Base-by-base conservation (phyloP, 2,888 invertebrate genomes). In the Meteorus colon region DNA sequence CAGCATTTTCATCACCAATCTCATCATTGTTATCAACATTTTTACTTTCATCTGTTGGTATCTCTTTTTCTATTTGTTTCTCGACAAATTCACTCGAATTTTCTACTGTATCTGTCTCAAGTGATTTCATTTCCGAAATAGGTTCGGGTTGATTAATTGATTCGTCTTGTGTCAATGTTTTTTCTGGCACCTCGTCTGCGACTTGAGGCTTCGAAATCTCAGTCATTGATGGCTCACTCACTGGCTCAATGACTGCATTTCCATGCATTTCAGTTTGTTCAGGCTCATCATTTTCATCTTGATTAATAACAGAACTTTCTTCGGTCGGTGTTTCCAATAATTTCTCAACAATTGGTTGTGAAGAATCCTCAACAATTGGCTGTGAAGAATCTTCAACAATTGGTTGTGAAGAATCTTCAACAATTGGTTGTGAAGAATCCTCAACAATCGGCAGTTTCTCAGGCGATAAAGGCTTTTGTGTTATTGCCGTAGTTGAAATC, bases 381-480 rank as follows among this genome's bases (percentile, higher is more conserved):
- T 74, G 65, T 65, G 74, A 12, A 10, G 10, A 4, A 12, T 41
- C 73, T 37, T 55, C 55, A 4, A 24, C 10, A 19, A 55, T 19
- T 55, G 59, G 31, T 51, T 74, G 65, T 65, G 74, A 12, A 12
- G 12, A 0, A 12, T 41, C 73, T 37, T 74, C 71, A 19, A 71
- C 62, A 24, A 77, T 27, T 41, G 60, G 24, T 68, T 55, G 19
- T 27, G 70, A 31, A 5, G 76, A 12, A 19, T 72, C 78, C 19
- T 84, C 83, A 14, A 71, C 48, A 31, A 79, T 55, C 10, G 77
- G 71, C 19, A 77, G 74, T 76, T 83, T 83, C 2, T 77, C 73
- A 19, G 82, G 83, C 1, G 83, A 65, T 63, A 73, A 63, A 63
- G 72, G 68, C 73, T 77, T 78, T 37, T 77, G 77, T 10, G 73